Percentiles rank a stretch among this genome's conserved stretches.
These are phyloP conservation scores for Loripinus fragilis DNA, from an alignment of 2,888 invertebrate genomes.

Conservation along the genomic window DNA sequence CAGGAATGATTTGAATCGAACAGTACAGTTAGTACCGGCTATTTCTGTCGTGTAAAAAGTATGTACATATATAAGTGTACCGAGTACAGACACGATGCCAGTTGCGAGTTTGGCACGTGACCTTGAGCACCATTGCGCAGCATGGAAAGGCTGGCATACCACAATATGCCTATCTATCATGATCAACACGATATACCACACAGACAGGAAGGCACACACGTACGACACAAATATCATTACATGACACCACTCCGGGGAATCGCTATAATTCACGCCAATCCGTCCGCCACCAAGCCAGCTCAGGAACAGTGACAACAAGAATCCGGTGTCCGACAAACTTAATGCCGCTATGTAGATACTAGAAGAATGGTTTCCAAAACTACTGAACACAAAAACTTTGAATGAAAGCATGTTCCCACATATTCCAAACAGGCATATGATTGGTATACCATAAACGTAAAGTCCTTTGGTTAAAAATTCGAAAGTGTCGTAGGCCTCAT, in stretches of 20 bases:
- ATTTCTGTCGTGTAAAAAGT: constrained; percentile 68
- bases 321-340: constrained; percentile 91
- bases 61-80: constrained; percentile 68
- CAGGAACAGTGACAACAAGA: constrained; percentile 87
- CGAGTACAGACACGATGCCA: constrained; percentile 48
- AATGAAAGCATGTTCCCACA: constrained; percentile 90
- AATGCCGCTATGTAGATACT: constrained; percentile 91
- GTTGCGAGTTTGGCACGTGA: constrained; percentile 65
- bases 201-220: constrained; percentile 90
- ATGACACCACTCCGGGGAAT: constrained; percentile 49
- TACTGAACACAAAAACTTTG: constrained; percentile 89
- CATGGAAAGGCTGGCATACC: constrained; percentile 89
- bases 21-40: constrained; percentile 39
- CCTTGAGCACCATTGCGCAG: constrained; percentile 68
- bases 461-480: constrained; percentile 42
- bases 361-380: constrained; percentile 90
- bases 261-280: constrained; percentile 42
- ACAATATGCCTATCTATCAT: constrained; percentile 93
- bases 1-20: constrained; percentile 51
- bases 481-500: constrained; percentile 8
- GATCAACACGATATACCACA: constrained; percentile 93
- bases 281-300: constrained; percentile 67
- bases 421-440: constrained; percentile 88
- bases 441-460: constrained; percentile 83
- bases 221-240: constrained; percentile 81